Conservation (phyloP, 2,888 invertebrate genomes). For the Epiblema foenella region DNA sequence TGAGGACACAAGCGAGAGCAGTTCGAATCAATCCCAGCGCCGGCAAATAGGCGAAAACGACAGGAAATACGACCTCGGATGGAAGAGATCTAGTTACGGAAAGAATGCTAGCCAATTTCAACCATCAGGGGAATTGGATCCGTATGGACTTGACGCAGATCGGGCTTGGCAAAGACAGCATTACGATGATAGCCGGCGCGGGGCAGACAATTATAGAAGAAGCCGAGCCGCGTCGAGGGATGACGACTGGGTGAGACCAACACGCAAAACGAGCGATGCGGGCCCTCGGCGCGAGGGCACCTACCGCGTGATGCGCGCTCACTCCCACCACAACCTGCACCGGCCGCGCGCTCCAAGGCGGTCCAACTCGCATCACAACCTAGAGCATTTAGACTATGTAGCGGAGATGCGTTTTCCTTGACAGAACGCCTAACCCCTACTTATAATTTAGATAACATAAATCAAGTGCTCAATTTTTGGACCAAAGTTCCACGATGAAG, state of each 20-base stretch:
- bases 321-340: conserved; percentile 87
- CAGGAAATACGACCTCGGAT: conserved; percentile 87
- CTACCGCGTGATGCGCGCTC: conserved; percentile 82
- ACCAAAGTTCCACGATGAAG: conserved; percentile 68
- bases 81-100: conserved; percentile 87
- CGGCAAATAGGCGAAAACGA: conserved; percentile 85
- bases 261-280: conserved; percentile 73
- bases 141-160: conserved; percentile 87
- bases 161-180: conserved; percentile 82
- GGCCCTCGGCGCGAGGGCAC: conserved; percentile 79
- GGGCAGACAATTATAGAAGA: conserved; percentile 72
- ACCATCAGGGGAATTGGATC: conserved; percentile 86
- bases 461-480: conserved; percentile 80
- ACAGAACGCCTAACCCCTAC: conserved; percentile 65
- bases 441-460: conserved; percentile 57
- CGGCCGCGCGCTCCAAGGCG: conserved; percentile 80
- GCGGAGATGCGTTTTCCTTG: conserved; percentile 87
- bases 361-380: conserved; percentile 87
- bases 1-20: conserved; percentile 93
- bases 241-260: conserved; percentile 65
- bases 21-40: conserved; percentile 90
- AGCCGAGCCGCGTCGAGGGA: conserved; percentile 65
- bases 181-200: conserved; percentile 71
- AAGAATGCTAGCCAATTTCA: conserved; percentile 86
- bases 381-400: conserved; percentile 86